phyloP scores from a whole-genome alignment of 2,888 invertebrate genomes.

The Pegoplata infirma region DNA sequence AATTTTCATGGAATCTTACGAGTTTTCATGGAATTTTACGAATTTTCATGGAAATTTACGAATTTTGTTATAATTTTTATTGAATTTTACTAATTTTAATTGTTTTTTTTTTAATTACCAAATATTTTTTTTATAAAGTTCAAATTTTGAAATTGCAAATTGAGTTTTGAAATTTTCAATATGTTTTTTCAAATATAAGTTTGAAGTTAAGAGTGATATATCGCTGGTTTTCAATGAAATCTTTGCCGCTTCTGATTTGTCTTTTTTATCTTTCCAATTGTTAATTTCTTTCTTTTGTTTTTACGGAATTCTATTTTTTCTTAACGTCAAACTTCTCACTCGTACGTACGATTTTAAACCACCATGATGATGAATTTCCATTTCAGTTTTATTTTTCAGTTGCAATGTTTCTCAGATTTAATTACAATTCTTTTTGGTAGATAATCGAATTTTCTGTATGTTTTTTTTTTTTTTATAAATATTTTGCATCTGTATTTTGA shows the following conservation, averaged over 20 bases:
- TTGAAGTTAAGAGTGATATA: no score
- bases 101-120: no score
- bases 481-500: slow-evolving; percentile 73
- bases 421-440: slow-evolving; percentile 75
- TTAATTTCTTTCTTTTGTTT: slow-evolving; percentile 4
- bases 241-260: not conserved
- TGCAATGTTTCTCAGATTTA: slow-evolving; percentile 70
- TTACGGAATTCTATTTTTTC: slow-evolving; percentile 23
- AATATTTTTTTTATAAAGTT: no score
- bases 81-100: no score
- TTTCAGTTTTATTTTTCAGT: slow-evolving; percentile 40
- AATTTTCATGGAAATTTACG: no score
- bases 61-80: no score
- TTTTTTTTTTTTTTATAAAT: slow-evolving; percentile 62
- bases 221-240: no score
- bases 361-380: slow-evolving; percentile 43
- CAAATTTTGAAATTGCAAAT: no score
- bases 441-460: slow-evolving; percentile 73
- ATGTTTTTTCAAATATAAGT: no score
- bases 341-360: slow-evolving; percentile 2
- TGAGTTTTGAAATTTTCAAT: no score
- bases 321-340: not conserved
- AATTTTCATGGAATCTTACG: no score
- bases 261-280: not conserved
- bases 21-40: no score